These are phyloP conservation scores for Rhizomys pruinosus DNA, from an alignment of 2,113 vertebrate species.

Conservation along the genomic window DNA sequence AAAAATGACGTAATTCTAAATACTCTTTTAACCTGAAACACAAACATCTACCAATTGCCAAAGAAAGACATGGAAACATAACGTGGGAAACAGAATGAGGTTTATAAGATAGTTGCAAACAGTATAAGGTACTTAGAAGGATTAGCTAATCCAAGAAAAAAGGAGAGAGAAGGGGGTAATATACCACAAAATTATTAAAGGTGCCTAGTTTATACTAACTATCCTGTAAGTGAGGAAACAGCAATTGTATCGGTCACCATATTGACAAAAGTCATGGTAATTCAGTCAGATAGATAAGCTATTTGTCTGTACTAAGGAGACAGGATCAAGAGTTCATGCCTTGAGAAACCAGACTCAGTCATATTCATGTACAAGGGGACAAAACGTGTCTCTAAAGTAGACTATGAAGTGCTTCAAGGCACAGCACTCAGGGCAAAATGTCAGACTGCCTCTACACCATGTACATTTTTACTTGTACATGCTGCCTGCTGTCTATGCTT, in stretches of 20 bases:
- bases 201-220: slow-evolving; percentile 6
- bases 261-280: background rate
- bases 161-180: background rate
- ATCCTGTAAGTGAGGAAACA: slow-evolving; percentile 5
- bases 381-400: background rate
- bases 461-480: slow-evolving; percentile 1
- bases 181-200: background rate
- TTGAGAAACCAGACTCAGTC: background rate
- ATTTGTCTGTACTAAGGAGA: background rate
- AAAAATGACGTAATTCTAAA: slow-evolving; percentile 33
- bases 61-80: slow-evolving; percentile 16
- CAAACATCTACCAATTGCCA: slow-evolving; percentile 5
- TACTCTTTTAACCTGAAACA: slow-evolving; percentile 45
- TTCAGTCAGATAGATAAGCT: background rate
- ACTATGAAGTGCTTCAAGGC: background rate
- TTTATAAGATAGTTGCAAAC: slow-evolving; percentile 7
- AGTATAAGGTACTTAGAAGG: background rate
- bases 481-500: background rate
- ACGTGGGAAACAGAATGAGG: slow-evolving; percentile 17
- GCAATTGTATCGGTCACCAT: background rate
- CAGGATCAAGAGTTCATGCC: background rate
- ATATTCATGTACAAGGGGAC: background rate
- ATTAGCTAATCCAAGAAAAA: background rate
- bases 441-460: background rate
- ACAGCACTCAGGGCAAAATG: background rate